phyloP scores from a whole-genome alignment of 2,113 vertebrate species.

The Stigmatopora nigra region DNA sequence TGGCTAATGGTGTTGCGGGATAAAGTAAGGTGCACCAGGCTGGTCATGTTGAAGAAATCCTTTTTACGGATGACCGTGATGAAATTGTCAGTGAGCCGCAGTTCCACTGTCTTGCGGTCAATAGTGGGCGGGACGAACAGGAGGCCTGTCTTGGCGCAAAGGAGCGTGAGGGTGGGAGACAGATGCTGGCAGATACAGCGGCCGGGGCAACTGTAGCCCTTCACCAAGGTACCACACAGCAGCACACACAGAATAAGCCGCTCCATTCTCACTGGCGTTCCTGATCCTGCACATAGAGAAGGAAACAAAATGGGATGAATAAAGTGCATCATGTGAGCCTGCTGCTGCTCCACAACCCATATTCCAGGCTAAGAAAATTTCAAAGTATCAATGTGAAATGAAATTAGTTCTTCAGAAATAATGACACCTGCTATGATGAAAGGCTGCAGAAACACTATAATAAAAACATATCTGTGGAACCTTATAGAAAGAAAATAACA shows the following conservation, averaged over 20 bases:
- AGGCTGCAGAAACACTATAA: constrained; percentile 36
- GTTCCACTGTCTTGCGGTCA: constrained; percentile 87
- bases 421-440: constrained; percentile 60
- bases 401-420: constrained; percentile 59
- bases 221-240: constrained; percentile 74
- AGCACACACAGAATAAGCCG: constrained; percentile 79
- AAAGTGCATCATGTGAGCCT: constrained; percentile 36
- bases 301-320: constrained; percentile 41
- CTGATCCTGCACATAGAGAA: constrained; percentile 56
- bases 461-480: constrained; percentile 36
- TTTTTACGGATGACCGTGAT: constrained; percentile 82
- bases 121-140: constrained; percentile 85
- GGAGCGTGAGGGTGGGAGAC: constrained; percentile 86
- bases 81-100: constrained; percentile 91
- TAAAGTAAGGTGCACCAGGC: constrained; percentile 88
- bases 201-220: constrained; percentile 78
- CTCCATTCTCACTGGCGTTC: constrained; percentile 72
- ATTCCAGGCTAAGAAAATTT: constrained; percentile 40
- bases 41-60: constrained; percentile 95
- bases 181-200: constrained; percentile 91
- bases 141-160: constrained; percentile 88
- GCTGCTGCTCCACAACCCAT: constrained; percentile 43
- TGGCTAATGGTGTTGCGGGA: constrained; percentile 92
- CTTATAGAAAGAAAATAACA: constrained; percentile 48
- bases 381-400: constrained; percentile 57